Evolutionary conservation across 2,113 vertebrate genomes (phyloP).

Genomic region (Steatornis caripensis): DNA sequence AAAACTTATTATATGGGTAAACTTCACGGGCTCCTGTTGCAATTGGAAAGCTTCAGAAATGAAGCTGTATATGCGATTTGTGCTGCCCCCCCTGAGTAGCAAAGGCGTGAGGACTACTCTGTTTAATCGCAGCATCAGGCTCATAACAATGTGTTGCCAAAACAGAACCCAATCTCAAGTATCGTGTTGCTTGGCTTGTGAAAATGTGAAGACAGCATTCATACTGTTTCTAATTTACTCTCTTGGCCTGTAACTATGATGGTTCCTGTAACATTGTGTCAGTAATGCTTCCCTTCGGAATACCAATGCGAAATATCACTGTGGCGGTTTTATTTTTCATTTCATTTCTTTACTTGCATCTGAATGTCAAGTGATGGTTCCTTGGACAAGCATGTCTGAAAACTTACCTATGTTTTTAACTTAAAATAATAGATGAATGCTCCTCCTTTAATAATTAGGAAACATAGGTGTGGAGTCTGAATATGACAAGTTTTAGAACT

Average conservation of each 20-base stretch:
- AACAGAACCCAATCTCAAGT: constrained; percentile 43
- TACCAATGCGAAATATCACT: neutral
- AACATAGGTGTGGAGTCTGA: neutral
- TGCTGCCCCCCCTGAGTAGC: neutral
- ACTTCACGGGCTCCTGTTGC: neutral
- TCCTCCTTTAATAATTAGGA: neutral
- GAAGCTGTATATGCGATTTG: neutral
- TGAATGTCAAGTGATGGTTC: neutral
- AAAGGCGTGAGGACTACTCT: neutral
- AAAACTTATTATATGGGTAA: neutral
- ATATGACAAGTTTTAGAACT: neutral
- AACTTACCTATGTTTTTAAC: neutral
- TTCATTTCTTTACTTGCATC: neutral
- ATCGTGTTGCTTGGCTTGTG: constrained; percentile 59
- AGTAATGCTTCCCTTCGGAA: constrained; percentile 38
- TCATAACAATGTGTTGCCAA: constrained; percentile 29
- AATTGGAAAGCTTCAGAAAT: neutral
- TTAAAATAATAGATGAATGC: neutral
- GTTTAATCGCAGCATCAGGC: constrained; percentile 8
- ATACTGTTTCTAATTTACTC: constrained; percentile 64
- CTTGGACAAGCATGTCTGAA: neutral
- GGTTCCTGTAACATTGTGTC: constrained; percentile 15
- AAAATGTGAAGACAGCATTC: constrained; percentile 65
- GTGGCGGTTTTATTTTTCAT: neutral
- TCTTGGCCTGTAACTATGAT: constrained; percentile 22